Evolutionary conservation across 1,140 invertebrate genomes (phyloP).

Genomic region (Zaprionus kolodkinae): DNA sequence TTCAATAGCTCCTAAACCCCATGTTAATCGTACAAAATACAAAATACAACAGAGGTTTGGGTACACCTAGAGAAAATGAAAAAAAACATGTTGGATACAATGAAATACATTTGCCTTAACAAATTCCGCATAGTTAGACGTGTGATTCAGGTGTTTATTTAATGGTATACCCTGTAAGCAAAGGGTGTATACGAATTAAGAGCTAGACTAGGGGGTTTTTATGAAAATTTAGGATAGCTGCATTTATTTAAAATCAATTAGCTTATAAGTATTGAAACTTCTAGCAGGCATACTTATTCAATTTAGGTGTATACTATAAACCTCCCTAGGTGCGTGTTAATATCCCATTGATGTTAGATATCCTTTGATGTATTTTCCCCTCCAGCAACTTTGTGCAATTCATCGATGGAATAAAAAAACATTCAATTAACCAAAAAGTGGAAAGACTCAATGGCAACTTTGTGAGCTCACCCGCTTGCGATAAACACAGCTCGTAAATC

Average conservation of each 20-base stretch:
- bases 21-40: constrained; percentile 6
- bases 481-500: constrained; percentile 68
- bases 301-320: background rate
- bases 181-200: background rate
- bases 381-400: background rate
- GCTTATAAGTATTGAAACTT: too few species aligned
- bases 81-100: background rate
- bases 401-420: constrained; percentile 11
- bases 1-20: constrained; percentile 24
- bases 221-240: background rate
- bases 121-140: background rate
- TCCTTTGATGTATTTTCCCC: background rate
- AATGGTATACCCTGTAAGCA: background rate
- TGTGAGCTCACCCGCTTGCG: constrained; percentile 50
- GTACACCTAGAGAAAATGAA: background rate
- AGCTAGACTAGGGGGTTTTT: too few species aligned
- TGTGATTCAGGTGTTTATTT: background rate
- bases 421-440: constrained; percentile 68
- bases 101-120: constrained; percentile 6
- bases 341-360: background rate
- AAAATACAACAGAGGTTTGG: background rate
- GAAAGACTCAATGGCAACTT: constrained; percentile 51
- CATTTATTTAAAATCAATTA: too few species aligned
- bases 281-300: background rate
- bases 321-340: background rate